Base-by-base conservation (phyloP, 2,797 vertebrate species). In the Astyanax mexicanus region DNA sequence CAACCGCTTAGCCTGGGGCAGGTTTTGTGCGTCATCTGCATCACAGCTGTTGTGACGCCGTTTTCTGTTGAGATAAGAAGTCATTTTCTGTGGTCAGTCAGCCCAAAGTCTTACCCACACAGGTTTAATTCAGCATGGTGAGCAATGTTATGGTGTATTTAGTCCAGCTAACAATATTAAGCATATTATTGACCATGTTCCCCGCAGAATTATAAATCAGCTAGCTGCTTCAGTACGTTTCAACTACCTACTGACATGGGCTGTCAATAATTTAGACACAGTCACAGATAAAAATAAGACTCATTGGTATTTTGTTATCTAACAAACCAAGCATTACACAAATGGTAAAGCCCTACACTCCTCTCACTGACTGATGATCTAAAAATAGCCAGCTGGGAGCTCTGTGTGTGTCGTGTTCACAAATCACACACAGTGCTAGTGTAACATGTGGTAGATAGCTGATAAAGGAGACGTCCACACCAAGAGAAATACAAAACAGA, bases 1-100 rank as follows among this genome's bases (percentile, higher is more conserved):
- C 77, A 89, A 94, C 74, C 96, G 94, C 79, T 99, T 99, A 71
- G 92, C 95, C 89, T 96, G 95, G 1, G 95, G 95, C 68, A 95
- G 84, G 86, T 89, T 89, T 3, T 94, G 94, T 72, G 87, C 88
- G 11, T 94, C 96, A 2, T 96, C 96, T 38, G 95, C 94, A 74
- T 81, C 91, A 78, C 95, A 93, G 84, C 95, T 96, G 81, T 94
- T 96, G 81, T 94, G 94, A 67, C 92, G 95, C 67, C 97, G 94
- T 86, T 99, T 99, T 91, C 96, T 95, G 85, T 72, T 27, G 62
- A 69, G 19, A 52, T 37, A n/a, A 32, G 29, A 27, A 2, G 27
- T 69, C 32, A 37, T 6, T 49, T 37, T 60, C 23, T 55, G 35
- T 62, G 25, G 17, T 62, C 37, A 68, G 11, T 54, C 27, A 49